phyloP scores from a whole-genome alignment of 30 jellyfish, hydroid and myxozoan species.

The Sanderia malayensis region DNA sequence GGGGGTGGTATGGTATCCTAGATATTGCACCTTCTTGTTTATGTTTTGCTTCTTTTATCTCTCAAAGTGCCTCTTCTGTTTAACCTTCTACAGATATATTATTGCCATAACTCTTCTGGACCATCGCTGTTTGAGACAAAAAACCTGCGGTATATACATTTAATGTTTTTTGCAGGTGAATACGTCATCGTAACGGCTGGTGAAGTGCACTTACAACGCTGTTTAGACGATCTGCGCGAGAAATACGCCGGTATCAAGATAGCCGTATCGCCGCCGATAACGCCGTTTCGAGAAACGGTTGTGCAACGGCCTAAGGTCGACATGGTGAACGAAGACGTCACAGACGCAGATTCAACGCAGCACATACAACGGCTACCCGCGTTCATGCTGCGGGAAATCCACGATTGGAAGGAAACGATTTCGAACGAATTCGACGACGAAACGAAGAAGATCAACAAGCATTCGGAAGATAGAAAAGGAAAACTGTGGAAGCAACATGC shows the following conservation, averaged over 20 bases:
- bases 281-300: slow-evolving; percentile 96
- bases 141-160: not conserved
- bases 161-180: slow-evolving; percentile 70
- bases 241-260: slow-evolving; percentile 79
- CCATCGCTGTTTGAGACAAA: not conserved
- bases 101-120: no score
- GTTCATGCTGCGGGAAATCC: slow-evolving; percentile 93
- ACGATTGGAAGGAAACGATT: slow-evolving; percentile 78
- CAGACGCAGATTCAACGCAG: slow-evolving; percentile 48
- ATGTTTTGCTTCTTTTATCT: no score
- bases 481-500: not conserved
- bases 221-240: slow-evolving; percentile 85
- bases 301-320: slow-evolving; percentile 90
- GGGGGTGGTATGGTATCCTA: no score
- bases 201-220: slow-evolving; percentile 91
- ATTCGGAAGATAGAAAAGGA: slow-evolving; percentile 43
- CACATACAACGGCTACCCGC: slow-evolving; percentile 93
- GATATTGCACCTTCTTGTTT: no score
- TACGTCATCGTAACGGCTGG: slow-evolving; percentile 98
- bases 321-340: slow-evolving; percentile 97
- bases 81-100: no score
- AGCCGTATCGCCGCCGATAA: slow-evolving; percentile 93
- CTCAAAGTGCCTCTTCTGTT: no score
- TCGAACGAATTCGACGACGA: slow-evolving; percentile 21
- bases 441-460: slow-evolving; percentile 37